phyloP scores from a whole-genome alignment of 2,797 vertebrate species.

The Amblyraja radiata region DNA sequence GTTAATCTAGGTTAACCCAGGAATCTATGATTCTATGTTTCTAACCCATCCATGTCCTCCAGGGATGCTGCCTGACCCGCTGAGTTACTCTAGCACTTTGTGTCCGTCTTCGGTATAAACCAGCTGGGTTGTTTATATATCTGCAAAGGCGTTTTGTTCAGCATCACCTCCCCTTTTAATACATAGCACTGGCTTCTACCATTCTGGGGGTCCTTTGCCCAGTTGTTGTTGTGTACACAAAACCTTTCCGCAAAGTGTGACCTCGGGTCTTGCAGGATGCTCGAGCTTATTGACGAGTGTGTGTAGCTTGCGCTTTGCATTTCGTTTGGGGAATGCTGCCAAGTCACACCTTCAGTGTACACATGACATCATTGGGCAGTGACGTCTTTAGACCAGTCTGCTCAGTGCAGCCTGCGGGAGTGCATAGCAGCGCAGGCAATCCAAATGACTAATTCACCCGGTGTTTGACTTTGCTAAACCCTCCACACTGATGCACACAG shows the following conservation, averaged over 20 bases:
- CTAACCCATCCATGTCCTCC: too few species aligned
- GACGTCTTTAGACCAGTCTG: background rate
- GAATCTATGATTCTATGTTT: too few species aligned
- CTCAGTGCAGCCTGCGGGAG: background rate
- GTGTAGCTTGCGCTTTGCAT: background rate
- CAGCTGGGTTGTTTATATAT: too few species aligned
- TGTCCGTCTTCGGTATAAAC: too few species aligned
- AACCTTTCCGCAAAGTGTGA: background rate
- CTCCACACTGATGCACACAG: background rate
- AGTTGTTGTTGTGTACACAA: background rate
- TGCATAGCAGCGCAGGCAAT: background rate
- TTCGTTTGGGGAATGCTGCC: background rate
- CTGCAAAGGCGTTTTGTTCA: background rate
- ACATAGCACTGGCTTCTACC: background rate
- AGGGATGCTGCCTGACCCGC: too few species aligned
- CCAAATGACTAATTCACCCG: background rate
- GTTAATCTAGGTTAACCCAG: too few species aligned
- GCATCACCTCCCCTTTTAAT: too few species aligned
- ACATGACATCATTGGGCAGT: background rate
- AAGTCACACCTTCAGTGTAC: background rate
- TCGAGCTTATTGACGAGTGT: background rate
- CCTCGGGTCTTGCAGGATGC: background rate
- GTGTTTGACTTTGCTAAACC: constrained; percentile 21
- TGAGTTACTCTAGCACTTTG: too few species aligned
- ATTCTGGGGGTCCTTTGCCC: background rate